A percentile compares a stretch with the other conserved stretches of the same genome.
phyloP scores from a whole-genome alignment of 2,888 invertebrate genomes.

The Drosophila greeni region DNA sequence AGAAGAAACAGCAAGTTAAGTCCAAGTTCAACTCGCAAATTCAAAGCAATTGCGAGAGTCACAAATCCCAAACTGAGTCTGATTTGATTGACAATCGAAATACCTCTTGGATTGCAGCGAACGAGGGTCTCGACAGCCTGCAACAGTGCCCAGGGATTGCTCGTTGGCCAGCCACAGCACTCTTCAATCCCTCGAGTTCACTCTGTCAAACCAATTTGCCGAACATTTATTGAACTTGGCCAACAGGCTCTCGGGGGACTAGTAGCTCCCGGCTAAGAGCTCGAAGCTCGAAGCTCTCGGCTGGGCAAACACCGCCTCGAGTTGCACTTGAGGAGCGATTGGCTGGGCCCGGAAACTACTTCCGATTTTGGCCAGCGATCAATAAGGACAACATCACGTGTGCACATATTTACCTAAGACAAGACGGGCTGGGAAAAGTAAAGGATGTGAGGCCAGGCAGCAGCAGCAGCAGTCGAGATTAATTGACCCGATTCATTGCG shows the following conservation, averaged over 20 bases:
- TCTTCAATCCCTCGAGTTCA: conserved; percentile 42
- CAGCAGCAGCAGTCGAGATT: conserved; percentile 58
- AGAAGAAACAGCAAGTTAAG: background rate
- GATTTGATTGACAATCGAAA: conserved; percentile 39
- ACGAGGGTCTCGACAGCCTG: conserved; percentile 41
- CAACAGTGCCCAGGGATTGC: conserved; percentile 11
- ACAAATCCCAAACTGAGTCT: conserved; percentile 10
- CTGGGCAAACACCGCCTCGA: conserved; percentile 47
- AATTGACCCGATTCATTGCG: conserved; percentile 77
- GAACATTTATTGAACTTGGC: conserved; percentile 68
- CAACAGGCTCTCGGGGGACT: conserved; percentile 24
- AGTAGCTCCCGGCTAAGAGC: background rate
- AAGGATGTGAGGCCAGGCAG: background rate
- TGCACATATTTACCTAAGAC: conserved; percentile 36
- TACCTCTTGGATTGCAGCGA: conserved; percentile 18
- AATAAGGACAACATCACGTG: conserved; percentile 42
- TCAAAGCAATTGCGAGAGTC: background rate
- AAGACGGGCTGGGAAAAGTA: background rate
- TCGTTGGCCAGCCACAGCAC: conserved; percentile 11
- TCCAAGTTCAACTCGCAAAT: background rate
- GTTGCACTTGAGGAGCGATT: conserved; percentile 59
- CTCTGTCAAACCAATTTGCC: conserved; percentile 68
- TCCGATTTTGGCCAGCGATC: conserved; percentile 51
- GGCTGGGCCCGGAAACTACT: conserved; percentile 47
- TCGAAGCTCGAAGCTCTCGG: conserved; percentile 18